Conservation (phyloP, 2,797 vertebrate genomes). For the Myotis myotis region DNA sequence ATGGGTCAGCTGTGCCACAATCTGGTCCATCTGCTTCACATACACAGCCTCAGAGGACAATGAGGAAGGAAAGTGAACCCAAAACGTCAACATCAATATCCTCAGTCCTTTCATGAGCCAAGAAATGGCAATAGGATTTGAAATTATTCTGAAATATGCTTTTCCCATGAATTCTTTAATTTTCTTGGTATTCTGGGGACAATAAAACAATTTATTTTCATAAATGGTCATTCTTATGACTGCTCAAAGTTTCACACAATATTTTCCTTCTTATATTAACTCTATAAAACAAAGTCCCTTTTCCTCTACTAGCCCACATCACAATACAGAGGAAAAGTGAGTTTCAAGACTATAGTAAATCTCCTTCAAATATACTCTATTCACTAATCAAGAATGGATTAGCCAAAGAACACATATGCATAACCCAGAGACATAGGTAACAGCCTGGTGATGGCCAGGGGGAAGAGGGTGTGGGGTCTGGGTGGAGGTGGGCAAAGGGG, state of each 20-base stretch:
- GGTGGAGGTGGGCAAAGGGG: not conserved
- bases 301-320: not conserved
- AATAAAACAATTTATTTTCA: not conserved
- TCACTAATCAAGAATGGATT: not conserved
- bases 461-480: not conserved
- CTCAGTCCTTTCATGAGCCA: constrained; percentile 26
- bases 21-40: constrained; percentile 42
- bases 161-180: constrained; percentile 38
- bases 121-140: constrained; percentile 39
- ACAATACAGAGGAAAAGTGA: constrained; percentile 11
- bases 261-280: not conserved
- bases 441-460: not conserved
- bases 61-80: not conserved
- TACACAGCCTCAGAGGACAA: constrained; percentile 18
- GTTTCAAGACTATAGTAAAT: not conserved
- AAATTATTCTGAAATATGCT: constrained; percentile 45
- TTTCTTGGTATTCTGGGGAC: constrained; percentile 18
- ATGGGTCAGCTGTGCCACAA: constrained; percentile 46
- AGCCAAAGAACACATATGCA: not conserved
- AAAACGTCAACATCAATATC: constrained; percentile 28
- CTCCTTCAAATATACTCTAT: not conserved
- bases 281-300: not conserved
- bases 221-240: constrained; percentile 18
- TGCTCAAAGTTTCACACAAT: not conserved
- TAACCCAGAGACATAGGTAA: not conserved